Evolutionary conservation across 2,888 invertebrate genomes (phyloP).

Genomic region (Muscina levida): DNA sequence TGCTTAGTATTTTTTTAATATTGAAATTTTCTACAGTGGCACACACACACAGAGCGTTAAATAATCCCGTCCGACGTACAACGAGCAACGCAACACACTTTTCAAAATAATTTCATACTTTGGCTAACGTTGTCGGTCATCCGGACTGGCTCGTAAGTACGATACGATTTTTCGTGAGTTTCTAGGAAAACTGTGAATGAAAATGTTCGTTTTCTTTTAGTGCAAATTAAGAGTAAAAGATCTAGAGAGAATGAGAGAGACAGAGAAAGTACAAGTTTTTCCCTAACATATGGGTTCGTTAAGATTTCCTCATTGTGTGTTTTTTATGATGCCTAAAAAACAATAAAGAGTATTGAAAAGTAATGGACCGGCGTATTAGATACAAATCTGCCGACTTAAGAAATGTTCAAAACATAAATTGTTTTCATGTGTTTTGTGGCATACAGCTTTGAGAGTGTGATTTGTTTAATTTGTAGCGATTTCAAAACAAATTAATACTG

Average conservation of each 20-base stretch:
- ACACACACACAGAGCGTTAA: slow-evolving; percentile 72
- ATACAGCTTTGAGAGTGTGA: not conserved
- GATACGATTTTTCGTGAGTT: not conserved
- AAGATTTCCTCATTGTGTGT: not conserved
- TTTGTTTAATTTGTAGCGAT: too few relatives aligned
- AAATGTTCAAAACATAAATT: slow-evolving; percentile 8
- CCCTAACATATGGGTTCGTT: not conserved
- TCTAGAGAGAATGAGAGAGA: too few relatives aligned
- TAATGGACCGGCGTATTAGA: too few relatives aligned
- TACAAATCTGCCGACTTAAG: not conserved
- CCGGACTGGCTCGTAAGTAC: slow-evolving; percentile 46
- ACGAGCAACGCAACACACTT: slow-evolving; percentile 67
- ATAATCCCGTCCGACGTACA: slow-evolving; percentile 74
- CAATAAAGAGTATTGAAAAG: not conserved
- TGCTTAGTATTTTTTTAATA: slow-evolving; percentile 52
- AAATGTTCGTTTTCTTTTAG: slow-evolving; percentile 9
- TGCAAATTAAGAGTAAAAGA: slow-evolving; percentile 28
- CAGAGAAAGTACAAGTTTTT: too few relatives aligned
- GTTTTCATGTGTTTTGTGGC: too few relatives aligned
- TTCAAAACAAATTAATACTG: too few relatives aligned
- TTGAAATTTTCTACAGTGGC: slow-evolving; percentile 14
- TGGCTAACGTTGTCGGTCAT: slow-evolving; percentile 41
- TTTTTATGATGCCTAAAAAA: too few relatives aligned
- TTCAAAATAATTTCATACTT: slow-evolving; percentile 57
- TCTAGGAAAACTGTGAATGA: slow-evolving; percentile 40